A percentile compares a stretch with the other conserved stretches of the same genome.
Evolutionary conservation across 2,113 vertebrate species (phyloP).

Genomic region (Microtus richardsoni): DNA sequence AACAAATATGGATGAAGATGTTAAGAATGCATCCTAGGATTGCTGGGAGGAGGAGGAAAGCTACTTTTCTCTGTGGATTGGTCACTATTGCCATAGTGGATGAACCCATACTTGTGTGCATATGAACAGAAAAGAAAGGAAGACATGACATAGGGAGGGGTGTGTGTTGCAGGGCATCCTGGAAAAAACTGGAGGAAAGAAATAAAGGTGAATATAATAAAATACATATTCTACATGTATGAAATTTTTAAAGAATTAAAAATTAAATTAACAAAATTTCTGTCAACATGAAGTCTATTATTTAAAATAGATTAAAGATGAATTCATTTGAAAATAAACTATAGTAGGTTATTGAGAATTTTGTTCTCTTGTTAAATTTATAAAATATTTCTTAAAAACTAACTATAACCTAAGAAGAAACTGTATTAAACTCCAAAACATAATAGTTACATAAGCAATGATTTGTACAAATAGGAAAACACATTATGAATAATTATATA

Average conservation of each 20-base stretch:
- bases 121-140: not conserved
- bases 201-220: not conserved
- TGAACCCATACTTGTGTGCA: not conserved
- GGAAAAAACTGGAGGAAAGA: no score
- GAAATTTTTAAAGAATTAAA: not conserved
- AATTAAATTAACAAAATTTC: not conserved
- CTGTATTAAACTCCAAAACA: not conserved
- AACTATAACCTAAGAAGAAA: not conserved
- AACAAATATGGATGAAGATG: not conserved
- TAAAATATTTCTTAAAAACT: not conserved
- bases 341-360: not conserved
- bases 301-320: not conserved
- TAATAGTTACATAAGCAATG: not conserved
- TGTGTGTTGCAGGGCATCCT: not conserved
- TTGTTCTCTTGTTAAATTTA: not conserved
- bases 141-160: no score
- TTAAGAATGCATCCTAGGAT: not conserved
- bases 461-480: not conserved
- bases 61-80: not conserved
- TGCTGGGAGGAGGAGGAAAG: not conserved
- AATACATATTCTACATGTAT: not conserved
- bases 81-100: not conserved
- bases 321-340: not conserved
- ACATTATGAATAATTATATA: not conserved
- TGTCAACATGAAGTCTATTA: not conserved